A percentile compares a stretch with the other conserved stretches of the same genome.
phyloP scores from a whole-genome alignment of 2,113 vertebrate genomes.

The Pseudorasbora parva region DNA sequence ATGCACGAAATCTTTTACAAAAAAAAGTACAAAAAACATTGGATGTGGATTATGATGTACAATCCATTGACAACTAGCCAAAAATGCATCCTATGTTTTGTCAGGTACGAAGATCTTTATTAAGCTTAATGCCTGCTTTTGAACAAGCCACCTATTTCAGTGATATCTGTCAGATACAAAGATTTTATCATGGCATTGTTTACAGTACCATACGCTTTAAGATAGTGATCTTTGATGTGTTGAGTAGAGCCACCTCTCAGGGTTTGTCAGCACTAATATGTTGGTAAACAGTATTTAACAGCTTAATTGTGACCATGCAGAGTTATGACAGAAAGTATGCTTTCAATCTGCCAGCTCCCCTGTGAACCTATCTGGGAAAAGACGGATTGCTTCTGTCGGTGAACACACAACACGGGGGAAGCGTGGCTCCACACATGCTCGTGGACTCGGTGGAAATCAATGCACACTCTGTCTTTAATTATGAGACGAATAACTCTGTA shows the following conservation, averaged over 20 bases:
- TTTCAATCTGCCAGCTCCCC: conserved; percentile 40
- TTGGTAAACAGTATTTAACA: conserved; percentile 19
- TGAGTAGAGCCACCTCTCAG: background rate
- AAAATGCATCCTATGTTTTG: background rate
- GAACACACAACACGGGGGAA: conserved; percentile 43
- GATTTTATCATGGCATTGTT: background rate
- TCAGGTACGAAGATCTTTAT: background rate
- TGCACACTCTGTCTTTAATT: conserved; percentile 56
- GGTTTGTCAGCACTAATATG: background rate
- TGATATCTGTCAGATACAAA: background rate
- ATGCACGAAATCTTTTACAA: too few relatives aligned
- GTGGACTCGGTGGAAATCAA: conserved; percentile 52
- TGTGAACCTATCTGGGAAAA: conserved; percentile 11
- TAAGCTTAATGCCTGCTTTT: background rate
- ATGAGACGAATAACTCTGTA: conserved; percentile 57
- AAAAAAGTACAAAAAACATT: background rate
- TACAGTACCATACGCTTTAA: background rate
- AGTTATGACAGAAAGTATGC: conserved; percentile 42
- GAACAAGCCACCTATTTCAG: background rate
- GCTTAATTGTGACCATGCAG: conserved; percentile 34
- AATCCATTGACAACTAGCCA: background rate
- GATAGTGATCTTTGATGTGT: background rate
- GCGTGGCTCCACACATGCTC: conserved; percentile 29
- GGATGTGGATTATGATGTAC: background rate
- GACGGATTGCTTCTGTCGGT: conserved; percentile 44